Base-by-base conservation (phyloP, 2,888 invertebrate species). In the Drosophila longiperda region DNA sequence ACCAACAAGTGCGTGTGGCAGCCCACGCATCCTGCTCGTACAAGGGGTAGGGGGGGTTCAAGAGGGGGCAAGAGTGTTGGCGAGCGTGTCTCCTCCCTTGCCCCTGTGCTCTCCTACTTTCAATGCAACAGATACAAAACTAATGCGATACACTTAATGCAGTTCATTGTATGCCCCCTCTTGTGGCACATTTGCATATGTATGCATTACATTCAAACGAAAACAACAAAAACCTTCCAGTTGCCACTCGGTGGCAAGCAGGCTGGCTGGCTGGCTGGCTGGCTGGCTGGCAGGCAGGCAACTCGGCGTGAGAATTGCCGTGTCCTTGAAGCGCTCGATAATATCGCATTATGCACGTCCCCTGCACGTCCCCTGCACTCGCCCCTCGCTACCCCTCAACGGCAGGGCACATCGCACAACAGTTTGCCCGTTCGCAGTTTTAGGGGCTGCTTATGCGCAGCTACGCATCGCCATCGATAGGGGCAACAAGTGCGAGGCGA, bases 1-100 rank as follows among this genome's bases (percentile, higher is more conserved):
- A 34, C 59, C 66, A 80, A 85, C 84, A 85, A 85, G 83, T 84
- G 83, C 83, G 87, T 84, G 87, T 77, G 83, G 20, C 45, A 38
- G 20, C 66, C 70, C 74, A 71, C 54, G 71, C 4, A 29, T 17
- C 26, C 17, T 20, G 29, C 9, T 20, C 32, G 8, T 1, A 5
- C 7, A 26, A 26, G 26, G 2, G 26, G 26, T 1, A 8, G 38
- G 8, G 15, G 17, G 38, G 1, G 17, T n/a, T n/a, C 26, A 3
- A 26, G 26, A 26, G 8, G 38, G 38, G 9, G 17, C 0, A 3
- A 8, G 8, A 8, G 8, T 8, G 3, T 0, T 11, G 34, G 12
- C 26, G 26, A 26, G 26, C 26, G 26, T 33, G 8, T 3, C 20
- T 20, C 15, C 36, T n/a, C 57, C 33, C 50, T 38, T 12, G 15